Conservation (phyloP, 2,113 vertebrate genomes). For the Machaerirhynchus nigripectus region DNA sequence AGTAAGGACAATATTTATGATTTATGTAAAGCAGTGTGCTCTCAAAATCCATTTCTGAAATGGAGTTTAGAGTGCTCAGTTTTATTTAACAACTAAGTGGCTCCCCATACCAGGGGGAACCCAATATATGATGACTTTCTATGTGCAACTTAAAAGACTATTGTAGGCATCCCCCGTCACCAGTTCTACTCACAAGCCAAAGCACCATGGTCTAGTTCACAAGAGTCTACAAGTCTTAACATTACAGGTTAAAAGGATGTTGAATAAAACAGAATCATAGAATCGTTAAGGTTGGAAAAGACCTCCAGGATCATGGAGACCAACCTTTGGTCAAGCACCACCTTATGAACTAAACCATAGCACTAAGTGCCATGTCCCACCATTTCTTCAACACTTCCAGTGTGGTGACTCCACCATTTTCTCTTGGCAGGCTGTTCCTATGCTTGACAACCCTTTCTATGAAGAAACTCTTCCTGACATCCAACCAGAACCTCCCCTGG, state of each 20-base stretch:
- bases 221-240: background rate
- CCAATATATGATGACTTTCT: background rate
- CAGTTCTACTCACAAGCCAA: background rate
- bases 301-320: background rate
- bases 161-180: background rate
- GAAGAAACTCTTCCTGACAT: background rate
- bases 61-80: background rate
- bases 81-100: background rate
- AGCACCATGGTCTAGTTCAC: background rate
- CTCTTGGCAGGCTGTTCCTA: background rate
- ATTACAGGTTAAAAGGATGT: background rate
- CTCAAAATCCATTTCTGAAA: background rate
- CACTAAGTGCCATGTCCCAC: background rate
- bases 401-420: background rate
- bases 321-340: background rate
- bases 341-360: background rate
- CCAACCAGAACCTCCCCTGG: rapidly evolving
- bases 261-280: background rate
- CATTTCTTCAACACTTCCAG: background rate
- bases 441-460: background rate
- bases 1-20: background rate
- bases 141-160: background rate
- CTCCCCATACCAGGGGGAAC: background rate
- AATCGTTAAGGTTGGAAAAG: background rate
- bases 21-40: background rate